Evolutionary conservation across 2,888 invertebrate species (phyloP).

Genomic region (Tryphoninae sp.): DNA sequence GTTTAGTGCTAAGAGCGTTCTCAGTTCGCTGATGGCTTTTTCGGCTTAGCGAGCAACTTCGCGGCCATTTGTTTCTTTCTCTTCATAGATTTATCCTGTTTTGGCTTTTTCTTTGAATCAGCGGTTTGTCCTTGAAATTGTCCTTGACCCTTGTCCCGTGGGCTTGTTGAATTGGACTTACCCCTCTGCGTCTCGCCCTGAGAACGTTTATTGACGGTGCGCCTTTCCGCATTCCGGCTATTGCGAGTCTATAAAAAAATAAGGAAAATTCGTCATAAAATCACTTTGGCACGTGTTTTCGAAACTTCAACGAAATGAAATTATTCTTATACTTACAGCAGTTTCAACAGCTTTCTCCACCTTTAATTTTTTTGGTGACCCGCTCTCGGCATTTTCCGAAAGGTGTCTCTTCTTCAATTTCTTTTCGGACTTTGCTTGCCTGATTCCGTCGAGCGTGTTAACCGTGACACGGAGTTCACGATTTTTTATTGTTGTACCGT

Average conservation of each 20-base stretch:
- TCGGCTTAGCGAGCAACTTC: slow-evolving; percentile 81
- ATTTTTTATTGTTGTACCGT: slow-evolving; percentile 84
- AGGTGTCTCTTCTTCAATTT: slow-evolving; percentile 61
- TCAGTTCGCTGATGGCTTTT: slow-evolving; percentile 64
- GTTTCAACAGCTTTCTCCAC: slow-evolving; percentile 37
- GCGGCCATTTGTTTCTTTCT: slow-evolving; percentile 83
- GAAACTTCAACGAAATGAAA: slow-evolving; percentile 18
- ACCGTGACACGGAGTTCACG: slow-evolving; percentile 85
- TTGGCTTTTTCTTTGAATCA: slow-evolving; percentile 83
- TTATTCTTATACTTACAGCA: slow-evolving; percentile 64
- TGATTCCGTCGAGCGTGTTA: slow-evolving; percentile 69
- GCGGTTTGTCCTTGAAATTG: slow-evolving; percentile 83
- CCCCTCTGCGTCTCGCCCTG: slow-evolving; percentile 65
- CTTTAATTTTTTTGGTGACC: slow-evolving; percentile 68
- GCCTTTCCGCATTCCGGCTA: slow-evolving; percentile 61
- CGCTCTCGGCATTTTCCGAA: slow-evolving; percentile 10
- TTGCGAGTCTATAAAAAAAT: slow-evolving; percentile 55
- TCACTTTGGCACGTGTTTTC: neutral
- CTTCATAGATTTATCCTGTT: slow-evolving; percentile 82
- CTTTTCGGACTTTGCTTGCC: slow-evolving; percentile 29
- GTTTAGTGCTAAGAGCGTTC: slow-evolving; percentile 34
- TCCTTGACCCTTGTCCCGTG: slow-evolving; percentile 12
- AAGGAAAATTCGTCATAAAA: neutral
- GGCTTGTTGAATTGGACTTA: slow-evolving; percentile 34
- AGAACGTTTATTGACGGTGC: slow-evolving; percentile 63